Evolutionary conservation across 2,888 invertebrate species (phyloP).

Genomic region (Apamea epomidion): DNA sequence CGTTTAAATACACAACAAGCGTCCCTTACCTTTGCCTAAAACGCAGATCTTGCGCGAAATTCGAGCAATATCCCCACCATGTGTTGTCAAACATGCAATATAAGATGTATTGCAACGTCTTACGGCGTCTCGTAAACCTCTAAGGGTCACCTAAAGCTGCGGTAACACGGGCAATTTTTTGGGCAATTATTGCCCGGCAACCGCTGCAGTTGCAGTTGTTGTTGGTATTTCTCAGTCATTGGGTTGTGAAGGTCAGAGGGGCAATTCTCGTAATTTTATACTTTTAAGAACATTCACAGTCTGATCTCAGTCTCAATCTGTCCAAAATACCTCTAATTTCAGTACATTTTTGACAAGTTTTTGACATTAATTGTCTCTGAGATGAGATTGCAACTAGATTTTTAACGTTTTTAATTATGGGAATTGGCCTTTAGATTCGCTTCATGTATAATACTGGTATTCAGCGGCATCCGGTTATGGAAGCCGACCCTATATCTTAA

Average conservation of each 20-base stretch:
- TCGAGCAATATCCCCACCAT: slow-evolving; percentile 60
- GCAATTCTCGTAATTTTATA: no score
- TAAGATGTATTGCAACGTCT: slow-evolving; percentile 74
- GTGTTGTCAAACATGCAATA: slow-evolving; percentile 77
- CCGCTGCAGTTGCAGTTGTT: background rate
- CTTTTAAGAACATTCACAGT: no score
- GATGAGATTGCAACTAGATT: no score
- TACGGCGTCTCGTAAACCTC: slow-evolving; percentile 75
- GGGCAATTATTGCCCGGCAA: background rate
- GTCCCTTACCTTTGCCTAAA: slow-evolving; percentile 46
- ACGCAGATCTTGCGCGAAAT: slow-evolving; percentile 30
- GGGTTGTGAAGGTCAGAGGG: background rate
- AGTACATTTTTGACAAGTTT: no score
- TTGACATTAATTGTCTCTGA: no score
- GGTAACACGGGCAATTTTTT: background rate
- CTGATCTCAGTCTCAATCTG: no score
- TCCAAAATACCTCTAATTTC: no score
- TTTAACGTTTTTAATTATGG: no score
- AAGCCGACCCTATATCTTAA: background rate
- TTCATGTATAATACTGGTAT: background rate
- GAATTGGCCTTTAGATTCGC: no score
- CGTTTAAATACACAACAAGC: slow-evolving; percentile 49
- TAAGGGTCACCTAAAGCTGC: slow-evolving; percentile 72
- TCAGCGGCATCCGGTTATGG: background rate
- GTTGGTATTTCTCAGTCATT: background rate